Evolutionary conservation across 2,888 invertebrate genomes (phyloP), one percentile per base, ranked within the genome.

Genomic region (Phytoseiulus persimilis): DNA sequence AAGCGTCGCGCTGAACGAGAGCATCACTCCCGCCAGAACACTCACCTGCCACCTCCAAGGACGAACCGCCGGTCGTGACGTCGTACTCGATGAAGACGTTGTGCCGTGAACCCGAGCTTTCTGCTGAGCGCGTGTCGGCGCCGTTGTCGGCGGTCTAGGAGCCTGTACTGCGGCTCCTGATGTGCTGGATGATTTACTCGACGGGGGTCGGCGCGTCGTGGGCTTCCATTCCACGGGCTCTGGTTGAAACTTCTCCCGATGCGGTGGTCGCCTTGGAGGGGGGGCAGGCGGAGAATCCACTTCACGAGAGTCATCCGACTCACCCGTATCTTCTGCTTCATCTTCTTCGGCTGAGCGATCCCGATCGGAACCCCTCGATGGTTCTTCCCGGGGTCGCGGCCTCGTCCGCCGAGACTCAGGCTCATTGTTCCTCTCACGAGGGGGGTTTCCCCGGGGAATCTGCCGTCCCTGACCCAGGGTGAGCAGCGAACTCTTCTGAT

Each of bases 21-120:
- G 11, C 87, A 33, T 32, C 39, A 33, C 87, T n/a, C n/a, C 32
- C 11, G 31, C 83, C 83, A 83, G 23, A 32, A 87, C 32, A 87
- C 87, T 87, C 45, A 87, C 87, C 87, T 87, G 87, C 87, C 87
- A 87, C 33, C 87, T 32, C 87, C 87, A 87, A 45, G 87, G 87
- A 33, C 87, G 33, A 32, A 87, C 33, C n/a, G 33, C 87, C 0
- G 87, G 87, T 11, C 33, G 87, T 32, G n/a, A 2, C 6, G 32
- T 87, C 45, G 87, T 32, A n/a, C 39, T 87, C 33, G 87, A 39
- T 32, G 87, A 28, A 32, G 87, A 32, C 33, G 87, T 32, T 23
- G 87, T 87, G 31, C n/a, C n/a, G 32, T 83, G 31, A 31, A 83
- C 83, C 83, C 32, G 18, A 23, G 83, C 2, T 31, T 83, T 83